Conservation (phyloP, 2,797 vertebrate genomes). For the Ceryle rudis region DNA sequence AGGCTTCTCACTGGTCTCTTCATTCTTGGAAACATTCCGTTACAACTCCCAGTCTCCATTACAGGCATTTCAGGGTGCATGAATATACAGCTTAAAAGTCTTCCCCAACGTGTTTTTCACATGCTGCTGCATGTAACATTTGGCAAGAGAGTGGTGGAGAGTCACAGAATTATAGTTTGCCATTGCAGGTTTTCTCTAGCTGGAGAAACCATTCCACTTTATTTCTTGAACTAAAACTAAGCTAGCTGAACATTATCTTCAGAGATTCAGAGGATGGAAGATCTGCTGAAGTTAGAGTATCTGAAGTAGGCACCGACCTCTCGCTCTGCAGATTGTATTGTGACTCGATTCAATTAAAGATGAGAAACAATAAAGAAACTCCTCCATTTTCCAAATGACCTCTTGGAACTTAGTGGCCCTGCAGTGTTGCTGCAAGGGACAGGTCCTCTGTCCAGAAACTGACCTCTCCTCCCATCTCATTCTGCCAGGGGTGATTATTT, state of each 20-base stretch:
- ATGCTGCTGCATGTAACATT: neutral
- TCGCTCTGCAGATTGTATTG: neutral
- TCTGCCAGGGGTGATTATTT: neutral
- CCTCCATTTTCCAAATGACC: neutral
- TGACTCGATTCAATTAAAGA: neutral
- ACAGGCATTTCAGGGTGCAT: neutral
- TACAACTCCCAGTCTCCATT: neutral
- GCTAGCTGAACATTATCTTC: neutral
- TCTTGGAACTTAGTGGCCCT: neutral
- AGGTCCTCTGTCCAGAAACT: neutral
- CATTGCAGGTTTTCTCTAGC: neutral
- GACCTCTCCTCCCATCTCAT: neutral
- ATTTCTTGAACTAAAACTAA: neutral
- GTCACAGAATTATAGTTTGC: neutral
- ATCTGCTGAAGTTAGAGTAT: neutral
- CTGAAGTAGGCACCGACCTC: neutral
- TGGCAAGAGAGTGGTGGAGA: neutral
- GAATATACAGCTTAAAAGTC: neutral
- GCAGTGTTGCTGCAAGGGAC: neutral
- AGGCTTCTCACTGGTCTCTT: constrained; percentile 19
- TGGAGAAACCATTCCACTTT: neutral
- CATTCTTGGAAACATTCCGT: constrained; percentile 3
- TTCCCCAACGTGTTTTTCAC: neutral
- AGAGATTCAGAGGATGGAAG: neutral
- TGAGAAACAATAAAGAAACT: neutral